These are phyloP conservation scores for Verasper variegatus DNA, from an alignment of 2,113 vertebrate genomes.

Conservation along the genomic window DNA sequence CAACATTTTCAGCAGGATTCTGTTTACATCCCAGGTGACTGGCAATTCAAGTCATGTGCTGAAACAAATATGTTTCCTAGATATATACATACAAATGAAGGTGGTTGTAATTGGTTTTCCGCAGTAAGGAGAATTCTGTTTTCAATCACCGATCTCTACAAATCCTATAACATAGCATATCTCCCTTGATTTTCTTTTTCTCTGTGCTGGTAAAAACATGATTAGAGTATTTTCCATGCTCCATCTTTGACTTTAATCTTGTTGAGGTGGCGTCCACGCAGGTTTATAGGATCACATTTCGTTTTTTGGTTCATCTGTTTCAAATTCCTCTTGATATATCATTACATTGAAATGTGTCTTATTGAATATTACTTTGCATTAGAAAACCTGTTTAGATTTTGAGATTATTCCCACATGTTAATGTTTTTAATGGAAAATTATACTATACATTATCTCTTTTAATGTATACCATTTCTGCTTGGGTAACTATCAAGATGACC, in stretches of 20 bases:
- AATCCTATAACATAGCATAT: too few relatives aligned
- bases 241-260: constrained; percentile 22
- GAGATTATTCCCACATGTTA: not conserved
- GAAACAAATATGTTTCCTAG: not conserved
- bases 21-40: constrained; percentile 20
- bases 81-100: not conserved
- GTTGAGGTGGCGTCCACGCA: constrained; percentile 19
- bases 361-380: not conserved
- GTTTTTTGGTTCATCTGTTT: not conserved
- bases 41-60: not conserved
- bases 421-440: too few relatives aligned
- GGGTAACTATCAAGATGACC: too few relatives aligned
- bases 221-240: constrained; percentile 13
- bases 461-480: too few relatives aligned
- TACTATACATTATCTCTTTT: too few relatives aligned
- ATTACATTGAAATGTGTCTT: not conserved
- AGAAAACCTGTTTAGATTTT: not conserved
- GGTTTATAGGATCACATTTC: not conserved
- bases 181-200: too few relatives aligned
- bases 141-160: too few relatives aligned
- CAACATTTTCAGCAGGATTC: constrained; percentile 17
- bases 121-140: not conserved
- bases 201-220: not conserved
- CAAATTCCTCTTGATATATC: not conserved
- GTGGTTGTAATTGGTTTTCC: not conserved